Evolutionary conservation across 1,140 invertebrate genomes (phyloP).

Genomic region (Drosophila ananassae): DNA sequence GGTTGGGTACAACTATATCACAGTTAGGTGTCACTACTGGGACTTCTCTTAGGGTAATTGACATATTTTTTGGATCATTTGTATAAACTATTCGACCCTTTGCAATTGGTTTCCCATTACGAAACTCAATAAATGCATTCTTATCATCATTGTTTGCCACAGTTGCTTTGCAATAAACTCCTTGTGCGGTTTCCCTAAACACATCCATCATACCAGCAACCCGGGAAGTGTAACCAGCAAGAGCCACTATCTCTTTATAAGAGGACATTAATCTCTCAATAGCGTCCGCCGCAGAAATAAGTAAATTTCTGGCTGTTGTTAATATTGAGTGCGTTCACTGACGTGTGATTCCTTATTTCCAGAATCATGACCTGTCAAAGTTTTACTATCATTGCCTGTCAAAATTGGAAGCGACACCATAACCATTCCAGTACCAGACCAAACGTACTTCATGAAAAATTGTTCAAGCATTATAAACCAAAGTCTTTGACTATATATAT

Average conservation of each 20-base stretch:
- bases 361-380: conserved; percentile 59
- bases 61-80: conserved; percentile 87
- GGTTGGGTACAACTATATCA: conserved; percentile 95
- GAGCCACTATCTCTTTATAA: conserved; percentile 98
- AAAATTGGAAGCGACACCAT: conserved; percentile 94
- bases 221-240: conserved; percentile 96
- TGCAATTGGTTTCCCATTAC: conserved; percentile 90
- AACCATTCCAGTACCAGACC: conserved; percentile 97
- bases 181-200: conserved; percentile 94
- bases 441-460: conserved; percentile 99
- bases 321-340: conserved; percentile 96
- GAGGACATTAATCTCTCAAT: conserved; percentile 99
- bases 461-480: conserved; percentile 99
- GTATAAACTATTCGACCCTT: conserved; percentile 86
- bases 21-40: conserved; percentile 99
- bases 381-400: conserved; percentile 24
- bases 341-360: conserved; percentile 84
- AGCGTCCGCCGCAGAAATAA: conserved; percentile 97
- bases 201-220: conserved; percentile 98
- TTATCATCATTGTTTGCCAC: conserved; percentile 85
- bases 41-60: conserved; percentile 92
- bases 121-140: conserved; percentile 87
- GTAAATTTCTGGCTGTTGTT: conserved; percentile 96
- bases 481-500: conserved; percentile 94
- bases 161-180: conserved; percentile 90